Conservation (phyloP, 2,113 vertebrate genomes). For the Camelus dromedarius region DNA sequence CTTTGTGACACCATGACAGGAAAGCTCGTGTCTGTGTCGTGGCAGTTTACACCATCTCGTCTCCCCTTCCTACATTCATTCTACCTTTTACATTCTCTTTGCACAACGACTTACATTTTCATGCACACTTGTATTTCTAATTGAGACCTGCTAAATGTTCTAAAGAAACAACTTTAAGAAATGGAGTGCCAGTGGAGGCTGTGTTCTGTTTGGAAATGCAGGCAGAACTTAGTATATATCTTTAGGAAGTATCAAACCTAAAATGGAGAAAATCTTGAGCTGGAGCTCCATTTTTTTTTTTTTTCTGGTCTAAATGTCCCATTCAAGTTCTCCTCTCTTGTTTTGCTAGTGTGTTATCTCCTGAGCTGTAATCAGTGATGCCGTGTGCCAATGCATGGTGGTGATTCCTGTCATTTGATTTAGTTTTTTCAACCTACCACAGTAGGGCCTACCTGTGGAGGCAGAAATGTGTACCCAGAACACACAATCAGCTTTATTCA, state of each 20-base stretch:
- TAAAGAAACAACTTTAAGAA: neutral
- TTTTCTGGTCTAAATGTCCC: neutral
- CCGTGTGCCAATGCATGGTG: rapidly evolving
- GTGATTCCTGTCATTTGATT: neutral
- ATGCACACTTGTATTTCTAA: neutral
- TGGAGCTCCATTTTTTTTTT: neutral
- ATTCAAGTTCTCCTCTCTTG: neutral
- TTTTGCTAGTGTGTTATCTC: neutral
- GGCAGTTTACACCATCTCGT: neutral
- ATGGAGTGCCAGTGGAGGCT: neutral
- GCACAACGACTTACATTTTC: neutral
- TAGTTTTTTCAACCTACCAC: neutral
- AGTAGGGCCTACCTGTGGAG: neutral
- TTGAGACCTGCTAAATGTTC: neutral
- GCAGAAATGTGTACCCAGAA: neutral
- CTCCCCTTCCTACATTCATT: rapidly evolving
- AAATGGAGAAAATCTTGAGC: neutral
- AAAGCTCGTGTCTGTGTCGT: neutral
- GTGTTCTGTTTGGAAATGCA: neutral
- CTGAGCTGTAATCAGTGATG: neutral
- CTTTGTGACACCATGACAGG: neutral
- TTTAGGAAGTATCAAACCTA: neutral
- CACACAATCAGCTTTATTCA: neutral
- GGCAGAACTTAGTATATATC: neutral
- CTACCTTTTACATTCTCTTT: neutral